Conservation (phyloP, 2,797 vertebrate genomes). For the Melanotaenia boesemani region DNA sequence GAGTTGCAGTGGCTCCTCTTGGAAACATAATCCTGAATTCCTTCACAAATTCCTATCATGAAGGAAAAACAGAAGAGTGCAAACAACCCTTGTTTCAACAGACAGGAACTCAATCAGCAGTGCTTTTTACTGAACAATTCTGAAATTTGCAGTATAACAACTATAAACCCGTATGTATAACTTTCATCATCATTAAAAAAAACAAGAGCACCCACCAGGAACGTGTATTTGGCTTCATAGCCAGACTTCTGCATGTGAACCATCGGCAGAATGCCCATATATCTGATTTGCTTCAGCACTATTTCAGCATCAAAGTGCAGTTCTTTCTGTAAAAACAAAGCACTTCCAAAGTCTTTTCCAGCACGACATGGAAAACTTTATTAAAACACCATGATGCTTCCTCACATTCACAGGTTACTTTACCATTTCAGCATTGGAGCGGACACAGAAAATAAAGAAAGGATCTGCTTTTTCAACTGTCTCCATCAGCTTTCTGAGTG, state of each 20-base stretch:
- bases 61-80: slow-evolving; percentile 19
- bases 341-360: neutral
- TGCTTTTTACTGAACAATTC: neutral
- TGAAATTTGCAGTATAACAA: neutral
- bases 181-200: neutral
- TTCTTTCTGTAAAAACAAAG: slow-evolving; percentile 83
- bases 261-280: slow-evolving; percentile 90
- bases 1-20: slow-evolving; percentile 79
- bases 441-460: slow-evolving; percentile 94
- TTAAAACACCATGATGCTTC: neutral
- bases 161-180: neutral
- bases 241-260: slow-evolving; percentile 91
- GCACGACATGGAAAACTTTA: neutral
- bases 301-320: slow-evolving; percentile 90
- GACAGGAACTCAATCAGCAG: neutral
- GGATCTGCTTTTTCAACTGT: slow-evolving; percentile 89
- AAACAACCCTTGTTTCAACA: neutral
- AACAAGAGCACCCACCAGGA: slow-evolving; percentile 82
- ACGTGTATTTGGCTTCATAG: slow-evolving; percentile 93
- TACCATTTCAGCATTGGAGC: slow-evolving; percentile 94
- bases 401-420: neutral
- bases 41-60: slow-evolving; percentile 88
- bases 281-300: slow-evolving; percentile 91
- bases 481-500: slow-evolving; percentile 89
- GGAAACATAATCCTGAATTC: slow-evolving; percentile 92